These are phyloP conservation scores for Karalla daura DNA, from an alignment of 2,797 vertebrate species.

Conservation along the genomic window DNA sequence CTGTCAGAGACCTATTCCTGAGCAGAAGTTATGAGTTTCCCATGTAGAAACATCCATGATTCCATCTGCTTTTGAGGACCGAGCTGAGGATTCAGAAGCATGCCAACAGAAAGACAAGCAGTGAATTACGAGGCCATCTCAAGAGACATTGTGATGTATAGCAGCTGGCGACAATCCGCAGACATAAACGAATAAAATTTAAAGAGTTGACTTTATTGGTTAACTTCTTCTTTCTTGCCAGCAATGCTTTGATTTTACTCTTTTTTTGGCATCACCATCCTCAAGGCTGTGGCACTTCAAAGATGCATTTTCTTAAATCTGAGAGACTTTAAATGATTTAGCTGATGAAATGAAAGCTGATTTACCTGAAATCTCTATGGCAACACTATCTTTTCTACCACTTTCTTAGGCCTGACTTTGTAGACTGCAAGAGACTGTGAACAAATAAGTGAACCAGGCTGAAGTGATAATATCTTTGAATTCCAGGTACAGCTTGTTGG, in stretches of 20 bases:
- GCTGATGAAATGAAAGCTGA: no score
- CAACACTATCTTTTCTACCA: not conserved
- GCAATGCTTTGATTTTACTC: not conserved
- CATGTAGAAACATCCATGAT: not conserved
- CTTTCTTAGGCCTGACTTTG: not conserved
- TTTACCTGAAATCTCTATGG: not conserved
- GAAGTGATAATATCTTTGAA: not conserved
- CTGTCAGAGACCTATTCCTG: not conserved
- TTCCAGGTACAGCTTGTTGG: conserved; percentile 1
- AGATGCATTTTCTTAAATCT: not conserved
- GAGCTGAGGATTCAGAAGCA: not conserved
- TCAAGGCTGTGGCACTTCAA: not conserved
- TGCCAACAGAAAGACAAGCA: conserved; percentile 15
- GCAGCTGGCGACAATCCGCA: not conserved
- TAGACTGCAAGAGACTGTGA: conserved; percentile 14
- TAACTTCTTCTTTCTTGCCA: not conserved
- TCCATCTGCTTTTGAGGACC: conserved; percentile 27
- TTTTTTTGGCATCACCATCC: not conserved
- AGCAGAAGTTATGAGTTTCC: not conserved
- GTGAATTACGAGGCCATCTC: conserved; percentile 8
- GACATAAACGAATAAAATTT: not conserved
- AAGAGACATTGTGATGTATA: not conserved
- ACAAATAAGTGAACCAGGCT: conserved; percentile 2
- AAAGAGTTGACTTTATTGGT: not conserved
- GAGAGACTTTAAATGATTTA: not conserved